These are phyloP conservation scores for Gastrophysa polygoni DNA, from an alignment of 2,888 invertebrate genomes.

Conservation along the genomic window DNA sequence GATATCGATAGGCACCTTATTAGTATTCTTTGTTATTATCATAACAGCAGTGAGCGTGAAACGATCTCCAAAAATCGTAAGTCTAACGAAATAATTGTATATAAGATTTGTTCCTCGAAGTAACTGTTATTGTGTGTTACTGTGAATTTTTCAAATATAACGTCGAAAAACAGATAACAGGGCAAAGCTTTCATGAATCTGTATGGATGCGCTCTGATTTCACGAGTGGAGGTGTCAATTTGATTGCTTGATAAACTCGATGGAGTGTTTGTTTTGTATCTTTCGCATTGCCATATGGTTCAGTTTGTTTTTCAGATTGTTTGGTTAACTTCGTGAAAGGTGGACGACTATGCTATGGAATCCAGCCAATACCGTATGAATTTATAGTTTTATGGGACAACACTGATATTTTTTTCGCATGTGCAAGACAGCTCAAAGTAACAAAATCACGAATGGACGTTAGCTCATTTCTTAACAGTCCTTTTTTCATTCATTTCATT, in stretches of 20 bases:
- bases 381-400: too few relatives aligned
- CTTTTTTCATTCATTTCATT: too few relatives aligned
- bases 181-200: too few relatives aligned
- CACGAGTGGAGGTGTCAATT: constrained; percentile 11
- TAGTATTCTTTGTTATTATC: constrained; percentile 42
- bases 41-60: constrained; percentile 34
- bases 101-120: too few relatives aligned
- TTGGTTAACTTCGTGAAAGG: too few relatives aligned
- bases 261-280: constrained; percentile 20
- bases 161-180: not conserved
- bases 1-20: constrained; percentile 41
- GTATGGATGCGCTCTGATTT: not conserved
- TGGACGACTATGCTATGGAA: not conserved
- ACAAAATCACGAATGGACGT: too few relatives aligned
- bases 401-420: too few relatives aligned
- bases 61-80: constrained; percentile 30
- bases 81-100: constrained; percentile 16
- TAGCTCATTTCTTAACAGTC: too few relatives aligned
- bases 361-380: not conserved
- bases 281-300: constrained; percentile 20
- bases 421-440: too few relatives aligned
- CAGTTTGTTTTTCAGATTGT: constrained; percentile 10
- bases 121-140: too few relatives aligned
- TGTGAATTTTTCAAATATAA: not conserved
- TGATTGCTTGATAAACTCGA: constrained; percentile 20